Evolutionary conservation across 2,888 invertebrate genomes (phyloP).

Genomic region (Neoascia interrupta): DNA sequence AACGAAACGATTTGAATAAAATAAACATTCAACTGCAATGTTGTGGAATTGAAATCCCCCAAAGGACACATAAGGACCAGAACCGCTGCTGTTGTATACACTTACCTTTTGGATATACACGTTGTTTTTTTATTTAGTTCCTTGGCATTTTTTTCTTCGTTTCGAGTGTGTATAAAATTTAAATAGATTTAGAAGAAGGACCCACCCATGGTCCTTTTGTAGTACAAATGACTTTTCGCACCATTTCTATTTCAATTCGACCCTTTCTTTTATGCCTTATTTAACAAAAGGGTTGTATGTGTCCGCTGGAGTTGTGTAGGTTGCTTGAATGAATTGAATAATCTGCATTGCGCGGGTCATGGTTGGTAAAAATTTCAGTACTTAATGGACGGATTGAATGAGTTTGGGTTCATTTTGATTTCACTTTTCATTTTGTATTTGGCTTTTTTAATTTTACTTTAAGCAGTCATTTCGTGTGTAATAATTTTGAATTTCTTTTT

Average conservation of each 20-base stretch:
- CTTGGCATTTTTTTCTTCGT: not conserved
- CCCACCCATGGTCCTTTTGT: constrained; percentile 44
- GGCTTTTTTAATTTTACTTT: constrained; percentile 1
- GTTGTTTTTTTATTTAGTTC: constrained; percentile 6
- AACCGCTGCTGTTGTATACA: constrained; percentile 14
- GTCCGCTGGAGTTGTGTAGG: not conserved
- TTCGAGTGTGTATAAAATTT: constrained; percentile 23
- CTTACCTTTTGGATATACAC: constrained; percentile 20
- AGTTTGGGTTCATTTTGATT: constrained; percentile 12
- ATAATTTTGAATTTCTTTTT: constrained; percentile 34
- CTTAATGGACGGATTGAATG: constrained; percentile 37
- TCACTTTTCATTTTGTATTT: constrained; percentile 9
- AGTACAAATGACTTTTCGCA: constrained; percentile 65
- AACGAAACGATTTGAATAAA: constrained; percentile 66
- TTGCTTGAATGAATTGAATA: constrained; percentile 58
- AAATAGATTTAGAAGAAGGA: constrained; percentile 52
- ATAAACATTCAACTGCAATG: constrained; percentile 67
- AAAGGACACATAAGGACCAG: constrained; percentile 59
- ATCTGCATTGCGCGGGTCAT: constrained; percentile 51
- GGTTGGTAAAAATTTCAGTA: constrained; percentile 40
- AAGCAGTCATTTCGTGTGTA: constrained; percentile 21
- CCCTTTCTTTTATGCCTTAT: constrained; percentile 65
- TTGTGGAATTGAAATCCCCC: constrained; percentile 66
- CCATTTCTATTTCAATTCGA: constrained; percentile 67
- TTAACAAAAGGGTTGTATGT: constrained; percentile 57